Evolutionary conservation across 2,113 vertebrate species (phyloP).

Genomic region (Clarias gariepinus): DNA sequence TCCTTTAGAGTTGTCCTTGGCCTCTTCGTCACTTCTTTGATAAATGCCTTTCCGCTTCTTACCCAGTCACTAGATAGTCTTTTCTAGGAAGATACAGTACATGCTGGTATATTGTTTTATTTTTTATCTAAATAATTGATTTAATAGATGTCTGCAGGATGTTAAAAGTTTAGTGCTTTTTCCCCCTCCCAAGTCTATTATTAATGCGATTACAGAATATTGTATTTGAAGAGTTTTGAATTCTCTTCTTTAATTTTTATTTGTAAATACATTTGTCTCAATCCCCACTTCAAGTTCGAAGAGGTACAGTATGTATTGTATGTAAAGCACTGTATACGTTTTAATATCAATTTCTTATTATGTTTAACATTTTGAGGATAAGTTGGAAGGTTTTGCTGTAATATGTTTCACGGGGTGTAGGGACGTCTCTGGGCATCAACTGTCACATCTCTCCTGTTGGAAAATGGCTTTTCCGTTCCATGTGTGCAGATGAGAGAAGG

Average conservation of each 20-base stretch:
- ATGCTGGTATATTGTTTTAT: background rate
- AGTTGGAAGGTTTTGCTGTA: background rate
- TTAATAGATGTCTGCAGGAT: background rate
- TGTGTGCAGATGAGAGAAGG: conserved; percentile 40
- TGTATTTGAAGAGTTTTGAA: background rate
- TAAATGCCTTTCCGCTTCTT: background rate
- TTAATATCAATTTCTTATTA: background rate
- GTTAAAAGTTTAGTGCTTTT: background rate
- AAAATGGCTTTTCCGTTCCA: conserved; percentile 10
- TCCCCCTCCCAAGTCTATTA: background rate
- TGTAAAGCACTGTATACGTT: background rate
- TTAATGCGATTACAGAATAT: background rate
- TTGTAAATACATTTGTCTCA: background rate
- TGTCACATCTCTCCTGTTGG: conserved; percentile 48
- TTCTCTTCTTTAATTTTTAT: background rate
- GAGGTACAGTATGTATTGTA: background rate
- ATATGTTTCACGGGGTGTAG: background rate
- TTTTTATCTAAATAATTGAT: background rate
- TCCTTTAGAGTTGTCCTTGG: background rate
- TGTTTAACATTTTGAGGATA: background rate
- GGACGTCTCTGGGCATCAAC: background rate
- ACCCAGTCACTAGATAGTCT: background rate
- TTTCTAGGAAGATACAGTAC: background rate
- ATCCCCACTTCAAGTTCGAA: background rate
- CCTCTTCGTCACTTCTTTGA: background rate